Conservation (phyloP, 2,888 invertebrate genomes). For the Metacarcinus magister region DNA sequence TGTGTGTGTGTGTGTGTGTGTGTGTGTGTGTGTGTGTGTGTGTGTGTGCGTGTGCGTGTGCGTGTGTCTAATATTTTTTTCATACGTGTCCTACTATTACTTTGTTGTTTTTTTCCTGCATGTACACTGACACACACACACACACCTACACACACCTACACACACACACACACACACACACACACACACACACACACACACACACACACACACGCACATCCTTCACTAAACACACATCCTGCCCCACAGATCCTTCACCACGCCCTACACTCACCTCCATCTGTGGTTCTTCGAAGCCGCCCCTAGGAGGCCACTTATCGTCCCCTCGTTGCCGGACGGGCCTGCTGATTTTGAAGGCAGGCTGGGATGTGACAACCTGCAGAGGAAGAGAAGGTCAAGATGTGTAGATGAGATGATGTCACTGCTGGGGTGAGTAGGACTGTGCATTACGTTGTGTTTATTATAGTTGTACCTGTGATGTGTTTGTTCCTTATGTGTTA, state of each 20-base stretch:
- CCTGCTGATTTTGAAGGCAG: slow-evolving; percentile 89
- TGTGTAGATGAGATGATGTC: background rate
- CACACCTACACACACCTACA: too few relatives aligned
- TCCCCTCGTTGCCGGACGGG: slow-evolving; percentile 91
- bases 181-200: background rate
- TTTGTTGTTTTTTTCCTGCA: background rate
- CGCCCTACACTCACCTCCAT: slow-evolving; percentile 60
- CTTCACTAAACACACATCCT: background rate
- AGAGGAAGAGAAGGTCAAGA: background rate
- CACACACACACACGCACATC: background rate
- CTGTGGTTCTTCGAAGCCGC: slow-evolving; percentile 55
- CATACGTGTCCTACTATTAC: background rate
- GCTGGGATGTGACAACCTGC: slow-evolving; percentile 90
- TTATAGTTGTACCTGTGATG: too few relatives aligned
- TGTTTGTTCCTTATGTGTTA: too few relatives aligned
- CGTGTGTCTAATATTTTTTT: background rate
- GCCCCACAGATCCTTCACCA: too few relatives aligned
- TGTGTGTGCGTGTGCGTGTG: background rate
- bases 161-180: too few relatives aligned
- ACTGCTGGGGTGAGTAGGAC: background rate
- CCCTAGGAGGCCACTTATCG: slow-evolving; percentile 84
- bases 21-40: background rate
- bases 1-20: background rate
- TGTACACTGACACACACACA: too few relatives aligned
- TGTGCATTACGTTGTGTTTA: background rate